Base-by-base conservation (phyloP, 2,113 vertebrate genomes). In the Syrrhaptes paradoxus region DNA sequence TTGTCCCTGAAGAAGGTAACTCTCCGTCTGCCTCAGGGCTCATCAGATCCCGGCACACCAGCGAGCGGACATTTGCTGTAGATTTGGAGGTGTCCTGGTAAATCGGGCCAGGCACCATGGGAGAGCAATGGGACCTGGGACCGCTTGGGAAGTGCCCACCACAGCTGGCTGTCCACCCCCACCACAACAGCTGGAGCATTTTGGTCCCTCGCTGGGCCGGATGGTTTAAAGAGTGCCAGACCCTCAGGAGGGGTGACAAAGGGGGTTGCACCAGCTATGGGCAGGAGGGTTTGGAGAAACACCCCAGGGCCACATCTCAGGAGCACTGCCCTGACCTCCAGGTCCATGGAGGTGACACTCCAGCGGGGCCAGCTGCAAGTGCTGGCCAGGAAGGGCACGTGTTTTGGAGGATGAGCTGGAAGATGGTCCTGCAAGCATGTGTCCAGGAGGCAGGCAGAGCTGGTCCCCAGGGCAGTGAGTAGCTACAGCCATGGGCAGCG, bases 1-100 rank as follows among this genome's bases (percentile, higher is more conserved):
- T 55, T 86, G 59, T 65, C 82, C 90, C 72, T 4, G 21, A 10
- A 28, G 52, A 36, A 67, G 38, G 38, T 8, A 67, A 32, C 58
- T 78, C 63, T 20, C 34, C 0, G 0, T 29, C 86, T 75, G 67
- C 61, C 38, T 29, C 2, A 1, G 63, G 54, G n/a, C 25, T 43
- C 2, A 0, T 65, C 55, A 29, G 51, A 49, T n/a, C 36, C 46
- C 13, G 1, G 71, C 46, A 32, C 5, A 4, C 0, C 2, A 0
- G 22, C 9, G 55, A 16, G 10, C 0, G 0, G 41, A 26, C 5
- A 0, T 67, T 61, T 46, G 51, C 58, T 66, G 41, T 10, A 41
- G 57, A 12, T 41, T 38, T 36, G 51, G 16, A 75, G 51, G 10
- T 25, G 19, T 28, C 7, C n/a, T 75, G 61, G 17, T 17, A 10